phyloP scores from a whole-genome alignment of 2,888 invertebrate genomes.

The Cheilosia impressa region DNA sequence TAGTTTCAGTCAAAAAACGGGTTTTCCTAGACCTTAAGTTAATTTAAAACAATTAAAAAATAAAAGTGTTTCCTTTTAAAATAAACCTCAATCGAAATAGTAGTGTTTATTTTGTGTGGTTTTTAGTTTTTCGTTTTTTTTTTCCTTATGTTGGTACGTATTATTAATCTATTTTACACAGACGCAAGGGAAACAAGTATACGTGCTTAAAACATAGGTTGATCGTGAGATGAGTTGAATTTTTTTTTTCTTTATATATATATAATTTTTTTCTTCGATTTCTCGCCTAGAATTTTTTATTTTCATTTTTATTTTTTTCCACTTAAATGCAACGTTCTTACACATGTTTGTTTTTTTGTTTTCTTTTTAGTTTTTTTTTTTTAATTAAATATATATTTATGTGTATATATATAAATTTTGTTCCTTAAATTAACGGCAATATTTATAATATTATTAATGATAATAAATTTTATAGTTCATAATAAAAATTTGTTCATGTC shows the following conservation, averaged over 20 bases:
- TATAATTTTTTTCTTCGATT: constrained; percentile 15
- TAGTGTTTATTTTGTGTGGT: constrained; percentile 45
- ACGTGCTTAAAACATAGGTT: constrained; percentile 72
- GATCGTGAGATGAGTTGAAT: constrained; percentile 68
- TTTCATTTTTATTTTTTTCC: constrained; percentile 31
- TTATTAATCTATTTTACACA: constrained; percentile 70
- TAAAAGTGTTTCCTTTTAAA: constrained; percentile 51
- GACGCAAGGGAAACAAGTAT: constrained; percentile 70
- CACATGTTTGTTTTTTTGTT: constrained; percentile 38
- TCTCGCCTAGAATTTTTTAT: constrained; percentile 18
- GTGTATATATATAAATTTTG: constrained; percentile 60
- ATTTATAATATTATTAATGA: constrained; percentile 72
- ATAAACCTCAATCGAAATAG: constrained; percentile 69
- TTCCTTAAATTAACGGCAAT: constrained; percentile 67
- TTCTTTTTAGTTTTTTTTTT: constrained; percentile 17
- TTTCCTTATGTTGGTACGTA: constrained; percentile 34
- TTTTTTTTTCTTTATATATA: constrained; percentile 28
- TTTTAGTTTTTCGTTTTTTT: constrained; percentile 33
- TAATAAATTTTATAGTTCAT: constrained; percentile 70
- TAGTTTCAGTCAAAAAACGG: constrained; percentile 75
- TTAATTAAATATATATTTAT: constrained; percentile 54
- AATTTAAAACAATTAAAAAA: constrained; percentile 73
- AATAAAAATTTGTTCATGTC: constrained; percentile 68
- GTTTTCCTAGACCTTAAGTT: constrained; percentile 74
- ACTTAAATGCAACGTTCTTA: constrained; percentile 71